These are phyloP conservation scores for Leguminivora glycinivorella DNA, from an alignment of 1,140 invertebrate species.

Conservation along the genomic window DNA sequence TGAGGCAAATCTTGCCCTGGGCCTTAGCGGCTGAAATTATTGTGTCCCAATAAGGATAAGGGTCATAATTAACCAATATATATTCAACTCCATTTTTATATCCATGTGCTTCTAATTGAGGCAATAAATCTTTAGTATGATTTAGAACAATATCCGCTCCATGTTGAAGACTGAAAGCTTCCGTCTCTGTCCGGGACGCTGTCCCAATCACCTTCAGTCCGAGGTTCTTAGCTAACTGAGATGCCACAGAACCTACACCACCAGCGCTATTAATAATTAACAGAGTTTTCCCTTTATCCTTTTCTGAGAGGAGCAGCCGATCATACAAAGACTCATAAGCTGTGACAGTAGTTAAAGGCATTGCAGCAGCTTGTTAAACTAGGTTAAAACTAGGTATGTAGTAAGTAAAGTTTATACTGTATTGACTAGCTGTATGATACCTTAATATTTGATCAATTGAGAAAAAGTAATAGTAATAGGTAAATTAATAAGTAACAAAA, in stretches of 20 bases:
- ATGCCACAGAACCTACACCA: constrained; percentile 63
- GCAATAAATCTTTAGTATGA: constrained; percentile 55
- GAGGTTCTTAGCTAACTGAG: constrained; percentile 57
- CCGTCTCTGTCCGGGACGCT: constrained; percentile 58
- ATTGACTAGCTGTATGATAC: too few species aligned
- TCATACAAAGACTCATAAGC: constrained; percentile 64
- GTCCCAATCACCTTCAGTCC: constrained; percentile 68
- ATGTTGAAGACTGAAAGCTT: constrained; percentile 48
- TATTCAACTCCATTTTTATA: constrained; percentile 58
- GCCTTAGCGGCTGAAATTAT: constrained; percentile 63
- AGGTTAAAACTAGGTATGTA: too few species aligned
- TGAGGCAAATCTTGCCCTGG: constrained; percentile 64
- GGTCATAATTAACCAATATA: constrained; percentile 67
- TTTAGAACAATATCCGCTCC: constrained; percentile 60
- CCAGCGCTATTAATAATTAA: constrained; percentile 70
- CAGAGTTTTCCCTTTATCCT: constrained; percentile 65
- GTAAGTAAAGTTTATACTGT: too few species aligned
- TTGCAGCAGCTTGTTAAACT: constrained; percentile 66
- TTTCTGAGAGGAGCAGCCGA: constrained; percentile 51
- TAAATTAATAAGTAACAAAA: too few species aligned
- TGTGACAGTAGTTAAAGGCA: constrained; percentile 63
- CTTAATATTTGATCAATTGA: too few species aligned
- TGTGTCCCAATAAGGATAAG: constrained; percentile 66
- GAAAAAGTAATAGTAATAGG: too few species aligned
- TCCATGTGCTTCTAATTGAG: constrained; percentile 54